phyloP scores from a whole-genome alignment of 2,888 invertebrate genomes.

The Andrena chrysosceles region DNA sequence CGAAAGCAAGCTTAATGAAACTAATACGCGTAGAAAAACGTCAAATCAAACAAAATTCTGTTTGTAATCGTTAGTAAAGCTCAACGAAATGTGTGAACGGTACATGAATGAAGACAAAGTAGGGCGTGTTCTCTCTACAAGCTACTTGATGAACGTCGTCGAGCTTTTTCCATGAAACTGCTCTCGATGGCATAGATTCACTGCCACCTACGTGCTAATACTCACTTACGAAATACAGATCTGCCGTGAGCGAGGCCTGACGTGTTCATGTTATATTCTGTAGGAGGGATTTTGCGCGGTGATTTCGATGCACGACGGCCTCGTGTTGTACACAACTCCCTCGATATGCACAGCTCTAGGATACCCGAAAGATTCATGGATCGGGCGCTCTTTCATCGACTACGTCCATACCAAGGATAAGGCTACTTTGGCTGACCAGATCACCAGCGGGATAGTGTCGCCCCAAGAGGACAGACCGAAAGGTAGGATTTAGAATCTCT shows the following conservation, averaged over 20 bases:
- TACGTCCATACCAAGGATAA: slow-evolving; percentile 93
- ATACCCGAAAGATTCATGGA: slow-evolving; percentile 94
- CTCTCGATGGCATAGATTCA: slow-evolving; percentile 26
- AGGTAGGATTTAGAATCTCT: slow-evolving; percentile 63
- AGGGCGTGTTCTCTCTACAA: slow-evolving; percentile 24
- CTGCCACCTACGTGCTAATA: slow-evolving; percentile 24
- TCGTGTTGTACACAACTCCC: slow-evolving; percentile 91
- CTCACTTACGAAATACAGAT: not conserved
- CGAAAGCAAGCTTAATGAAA: not conserved
- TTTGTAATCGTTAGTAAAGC: not conserved
- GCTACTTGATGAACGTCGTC: not conserved
- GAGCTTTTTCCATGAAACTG: not conserved
- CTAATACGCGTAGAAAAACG: not conserved
- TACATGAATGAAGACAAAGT: not conserved
- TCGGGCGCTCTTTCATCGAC: slow-evolving; percentile 94
- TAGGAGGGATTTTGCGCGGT: slow-evolving; percentile 92
- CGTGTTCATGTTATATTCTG: slow-evolving; percentile 36
- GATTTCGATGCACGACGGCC: slow-evolving; percentile 93
- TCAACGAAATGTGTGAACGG: not conserved
- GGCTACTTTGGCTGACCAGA: slow-evolving; percentile 91
- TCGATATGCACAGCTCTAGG: slow-evolving; percentile 90
- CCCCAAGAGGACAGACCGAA: slow-evolving; percentile 86
- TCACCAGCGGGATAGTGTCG: slow-evolving; percentile 88
- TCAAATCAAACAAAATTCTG: no score
- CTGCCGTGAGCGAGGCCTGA: not conserved